A percentile compares a stretch with the other conserved stretches of the same genome.
Conservation (phyloP, 2,113 vertebrate species). For the Phyllostomus discolor region DNA sequence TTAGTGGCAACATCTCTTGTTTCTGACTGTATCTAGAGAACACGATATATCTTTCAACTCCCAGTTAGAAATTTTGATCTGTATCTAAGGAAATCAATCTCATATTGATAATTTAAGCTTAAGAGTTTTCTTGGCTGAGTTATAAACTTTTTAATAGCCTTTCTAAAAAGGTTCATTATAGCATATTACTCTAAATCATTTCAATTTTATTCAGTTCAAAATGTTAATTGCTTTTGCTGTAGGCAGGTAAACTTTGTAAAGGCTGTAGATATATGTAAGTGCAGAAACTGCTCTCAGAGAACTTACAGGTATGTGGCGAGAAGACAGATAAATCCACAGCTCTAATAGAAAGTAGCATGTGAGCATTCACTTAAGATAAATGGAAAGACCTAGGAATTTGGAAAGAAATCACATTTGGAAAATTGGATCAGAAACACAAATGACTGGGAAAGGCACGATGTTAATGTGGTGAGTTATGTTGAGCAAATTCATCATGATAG, state of each 20-base stretch:
- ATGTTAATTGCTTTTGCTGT: not conserved
- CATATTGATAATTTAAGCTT: not conserved
- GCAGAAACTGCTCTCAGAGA: not conserved
- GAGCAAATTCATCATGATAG: not conserved
- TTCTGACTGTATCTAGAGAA: not conserved
- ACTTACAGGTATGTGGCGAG: not conserved
- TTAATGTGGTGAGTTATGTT: not conserved
- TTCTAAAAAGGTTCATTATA: slow-evolving; percentile 27
- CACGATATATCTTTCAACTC: not conserved
- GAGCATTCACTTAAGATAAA: not conserved
- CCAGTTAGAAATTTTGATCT: not conserved
- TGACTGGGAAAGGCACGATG: not conserved
- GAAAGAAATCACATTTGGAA: not conserved
- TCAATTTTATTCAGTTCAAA: slow-evolving; percentile 7
- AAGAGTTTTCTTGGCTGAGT: slow-evolving; percentile 17
- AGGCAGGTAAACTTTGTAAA: not conserved
- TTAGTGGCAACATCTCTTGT: not conserved
- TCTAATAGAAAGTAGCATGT: not conserved
- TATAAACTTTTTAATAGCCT: slow-evolving; percentile 29
- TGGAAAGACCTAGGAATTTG: not conserved
- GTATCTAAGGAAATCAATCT: not conserved
- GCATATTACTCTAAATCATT: slow-evolving; percentile 9
- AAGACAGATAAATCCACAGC: not conserved
- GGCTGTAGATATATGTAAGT: not conserved
- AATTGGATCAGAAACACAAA: not conserved